phyloP scores from a whole-genome alignment of 1,140 invertebrate species.

The Homalodisca vitripennis region DNA sequence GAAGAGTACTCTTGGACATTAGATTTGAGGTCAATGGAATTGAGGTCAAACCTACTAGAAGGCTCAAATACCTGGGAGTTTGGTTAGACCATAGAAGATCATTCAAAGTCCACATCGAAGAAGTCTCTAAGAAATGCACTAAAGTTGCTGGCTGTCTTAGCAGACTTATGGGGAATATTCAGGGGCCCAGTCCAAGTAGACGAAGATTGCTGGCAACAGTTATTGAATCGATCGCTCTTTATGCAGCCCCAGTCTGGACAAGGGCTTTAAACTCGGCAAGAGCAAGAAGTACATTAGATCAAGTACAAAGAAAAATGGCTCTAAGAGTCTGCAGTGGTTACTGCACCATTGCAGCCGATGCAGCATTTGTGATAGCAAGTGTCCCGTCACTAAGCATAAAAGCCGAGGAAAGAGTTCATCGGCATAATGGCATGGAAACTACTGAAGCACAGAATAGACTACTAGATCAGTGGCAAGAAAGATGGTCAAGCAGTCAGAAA shows the following conservation, averaged over 20 bases:
- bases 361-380: constrained; percentile 6
- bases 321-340: background rate
- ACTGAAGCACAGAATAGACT: constrained; percentile 1
- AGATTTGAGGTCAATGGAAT: background rate
- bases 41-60: background rate
- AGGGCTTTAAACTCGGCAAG: background rate
- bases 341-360: background rate
- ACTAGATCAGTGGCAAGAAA: constrained; percentile 30
- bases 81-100: background rate
- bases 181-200: background rate
- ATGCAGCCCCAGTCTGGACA: background rate
- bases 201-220: background rate
- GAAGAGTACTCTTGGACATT: background rate
- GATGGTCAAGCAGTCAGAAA: constrained; percentile 30
- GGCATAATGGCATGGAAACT: background rate
- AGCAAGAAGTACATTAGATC: background rate
- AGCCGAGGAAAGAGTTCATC: background rate
- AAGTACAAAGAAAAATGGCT: background rate
- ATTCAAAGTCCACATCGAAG: background rate
- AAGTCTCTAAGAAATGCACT: background rate
- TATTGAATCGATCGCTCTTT: background rate
- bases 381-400: background rate
- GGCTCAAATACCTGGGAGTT: background rate
- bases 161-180: background rate
- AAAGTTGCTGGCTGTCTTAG: background rate